Base-by-base conservation (phyloP, 1,140 invertebrate genomes). In the Drosophila setifemur region DNA sequence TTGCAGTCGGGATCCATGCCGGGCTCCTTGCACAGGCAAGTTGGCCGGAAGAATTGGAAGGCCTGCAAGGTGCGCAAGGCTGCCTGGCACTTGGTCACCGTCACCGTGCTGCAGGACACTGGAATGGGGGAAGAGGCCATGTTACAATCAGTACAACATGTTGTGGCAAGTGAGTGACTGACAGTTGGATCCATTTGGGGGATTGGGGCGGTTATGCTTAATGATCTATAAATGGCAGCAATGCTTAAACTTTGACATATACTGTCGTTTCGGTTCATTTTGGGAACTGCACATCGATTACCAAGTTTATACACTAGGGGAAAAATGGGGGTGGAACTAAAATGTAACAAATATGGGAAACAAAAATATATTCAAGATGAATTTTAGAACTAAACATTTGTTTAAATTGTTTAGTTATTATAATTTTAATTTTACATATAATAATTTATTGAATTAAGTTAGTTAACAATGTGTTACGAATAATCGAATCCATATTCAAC, bases 31-130 rank as follows among this genome's bases (percentile, higher is more conserved):
- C 96, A 97, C 75, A 97, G 94, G 91, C 96, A 97, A 69, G 96
- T 97, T 73, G 96, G 96, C 86, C 95, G 95, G 93, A 97, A 97
- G 93, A 96, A 97, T 70, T 96, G 94, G 91, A 97, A 97, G 42
- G 95, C 95, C 92, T 97, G 96, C 47, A 97, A 92, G 18, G 96
- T 97, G 71, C 94, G 93, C 53, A 97, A 92, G 3, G 96, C 96
- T 16, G 96, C 96, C 92, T 96, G 96, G 91, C 96, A 97, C 92
- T 97, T 97, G 54, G 95, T 96, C 76, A 97, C 96, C 23, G 96
- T 97, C 72, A 97, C 95, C 12, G 96, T 97, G 40, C 96, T 97
- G 91, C 96, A 97, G 50, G 96, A 96, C 88, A 97, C 96, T 97
- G 94, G 9, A 95, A 89, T 3, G 19, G 37, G 29, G n/a, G 19